Evolutionary conservation across 2,113 vertebrate genomes (phyloP), one percentile per base, ranked within the genome.

Genomic region (Strix aluco): DNA sequence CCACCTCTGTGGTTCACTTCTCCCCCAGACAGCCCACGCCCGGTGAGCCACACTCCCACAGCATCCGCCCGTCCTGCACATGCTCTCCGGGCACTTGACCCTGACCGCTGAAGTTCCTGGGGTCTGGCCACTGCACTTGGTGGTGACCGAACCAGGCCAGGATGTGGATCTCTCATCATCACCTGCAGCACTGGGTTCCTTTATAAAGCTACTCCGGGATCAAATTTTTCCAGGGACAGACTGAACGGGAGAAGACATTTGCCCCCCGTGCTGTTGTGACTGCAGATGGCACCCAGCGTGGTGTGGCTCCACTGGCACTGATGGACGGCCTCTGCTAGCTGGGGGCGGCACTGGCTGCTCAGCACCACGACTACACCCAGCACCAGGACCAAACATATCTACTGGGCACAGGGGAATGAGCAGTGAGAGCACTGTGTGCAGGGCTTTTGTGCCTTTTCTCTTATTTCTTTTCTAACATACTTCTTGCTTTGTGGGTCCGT

Each of bases 41-140:
- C 5, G 1, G 10, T 20, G 36, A 79, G 67, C 46, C 5, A 3
- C n/a, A 8, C 38, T 71, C 74, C 38, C 62, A 18, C 19, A 81
- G 51, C 13, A 1, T 30, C 51, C 11, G 3, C 23, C 52, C 29
- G 4, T 34, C 49, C 79, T 32, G 26, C 0, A 0, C 10, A 4
- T 27, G 8, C 25, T 54, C 51, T 66, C 17, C 66, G 52, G 32
- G 19, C 11, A 4, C 52, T 54, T 6, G 1, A 40, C 44, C 27
- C 27, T 29, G 30, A 75, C 57, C 27, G 18, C 17, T 34, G 10
- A n/a, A 29, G 34, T 23, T n/a, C 23, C 19, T 0, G 0, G 32
- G 32, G 8, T 75, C 42, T 83, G 46, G 11, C 15, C 55, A 47
- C 74, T 55, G 29, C 32, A 17, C 51, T 58, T 46, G 25, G 14